These are phyloP conservation scores for Palloptera scutellata DNA, from an alignment of 2,888 invertebrate genomes.

Conservation along the genomic window DNA sequence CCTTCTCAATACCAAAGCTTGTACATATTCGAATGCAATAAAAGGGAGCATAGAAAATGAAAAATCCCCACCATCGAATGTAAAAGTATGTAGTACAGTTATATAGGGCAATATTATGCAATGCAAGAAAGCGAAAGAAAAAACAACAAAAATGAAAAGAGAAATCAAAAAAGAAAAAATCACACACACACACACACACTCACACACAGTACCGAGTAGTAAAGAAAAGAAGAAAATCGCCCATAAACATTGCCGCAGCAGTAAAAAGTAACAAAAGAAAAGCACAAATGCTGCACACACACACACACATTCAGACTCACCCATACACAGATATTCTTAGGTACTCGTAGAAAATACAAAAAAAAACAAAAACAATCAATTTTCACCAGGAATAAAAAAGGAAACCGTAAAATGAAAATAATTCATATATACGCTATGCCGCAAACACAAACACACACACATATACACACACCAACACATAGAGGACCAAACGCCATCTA, in stretches of 20 bases:
- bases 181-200: neutral
- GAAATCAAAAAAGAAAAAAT: no score
- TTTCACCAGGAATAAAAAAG: neutral
- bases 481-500: no score
- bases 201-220: neutral
- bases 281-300: neutral
- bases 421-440: constrained; percentile 1
- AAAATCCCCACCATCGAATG: no score
- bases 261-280: neutral
- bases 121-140: no score
- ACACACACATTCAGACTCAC: neutral
- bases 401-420: neutral
- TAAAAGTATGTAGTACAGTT: no score
- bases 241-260: neutral
- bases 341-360: neutral
- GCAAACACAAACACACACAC: neutral
- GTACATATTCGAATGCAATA: neutral
- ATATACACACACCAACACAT: neutral
- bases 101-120: no score
- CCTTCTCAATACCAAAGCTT: neutral
- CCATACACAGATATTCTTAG: neutral
- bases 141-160: no score
- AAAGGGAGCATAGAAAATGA: no score
- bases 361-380: neutral
- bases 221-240: neutral